These are phyloP conservation scores for Eustalomyia histrio DNA, from an alignment of 2,888 invertebrate genomes.

Conservation along the genomic window DNA sequence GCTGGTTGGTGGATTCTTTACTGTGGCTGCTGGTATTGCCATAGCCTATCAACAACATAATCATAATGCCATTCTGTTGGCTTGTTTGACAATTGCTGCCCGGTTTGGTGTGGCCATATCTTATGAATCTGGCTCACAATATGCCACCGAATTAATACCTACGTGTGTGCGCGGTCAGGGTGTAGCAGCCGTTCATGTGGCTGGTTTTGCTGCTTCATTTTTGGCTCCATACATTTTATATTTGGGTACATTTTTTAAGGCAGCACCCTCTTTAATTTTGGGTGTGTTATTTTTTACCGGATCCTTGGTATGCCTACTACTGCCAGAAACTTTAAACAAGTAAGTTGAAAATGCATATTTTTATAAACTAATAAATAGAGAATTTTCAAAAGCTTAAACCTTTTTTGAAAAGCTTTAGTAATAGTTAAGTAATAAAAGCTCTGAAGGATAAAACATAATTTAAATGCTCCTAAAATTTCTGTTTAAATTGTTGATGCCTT, in stretches of 20 bases:
- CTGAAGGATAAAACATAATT: too few relatives aligned
- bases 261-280: slow-evolving; percentile 82
- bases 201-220: slow-evolving; percentile 83
- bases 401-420: too few relatives aligned
- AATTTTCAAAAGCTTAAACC: too few relatives aligned
- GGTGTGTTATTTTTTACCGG: slow-evolving; percentile 81
- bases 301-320: slow-evolving; percentile 81
- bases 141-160: slow-evolving; percentile 84
- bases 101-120: slow-evolving; percentile 83
- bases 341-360: slow-evolving; percentile 59
- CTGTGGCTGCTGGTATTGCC: slow-evolving; percentile 80
- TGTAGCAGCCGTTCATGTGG: slow-evolving; percentile 83
- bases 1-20: slow-evolving; percentile 81
- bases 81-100: slow-evolving; percentile 81
- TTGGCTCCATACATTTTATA: slow-evolving; percentile 82
- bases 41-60: slow-evolving; percentile 79
- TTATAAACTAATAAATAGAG: too few relatives aligned
- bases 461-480: too few relatives aligned
- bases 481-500: too few relatives aligned
- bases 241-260: slow-evolving; percentile 79
- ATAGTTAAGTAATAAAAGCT: too few relatives aligned
- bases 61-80: slow-evolving; percentile 79
- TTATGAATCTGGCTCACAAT: slow-evolving; percentile 84
- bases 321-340: slow-evolving; percentile 82
- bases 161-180: slow-evolving; percentile 84